A percentile compares a stretch with the other conserved stretches of the same genome.
Conservation (phyloP, 2,888 invertebrate genomes). For the Erebia palarica region DNA sequence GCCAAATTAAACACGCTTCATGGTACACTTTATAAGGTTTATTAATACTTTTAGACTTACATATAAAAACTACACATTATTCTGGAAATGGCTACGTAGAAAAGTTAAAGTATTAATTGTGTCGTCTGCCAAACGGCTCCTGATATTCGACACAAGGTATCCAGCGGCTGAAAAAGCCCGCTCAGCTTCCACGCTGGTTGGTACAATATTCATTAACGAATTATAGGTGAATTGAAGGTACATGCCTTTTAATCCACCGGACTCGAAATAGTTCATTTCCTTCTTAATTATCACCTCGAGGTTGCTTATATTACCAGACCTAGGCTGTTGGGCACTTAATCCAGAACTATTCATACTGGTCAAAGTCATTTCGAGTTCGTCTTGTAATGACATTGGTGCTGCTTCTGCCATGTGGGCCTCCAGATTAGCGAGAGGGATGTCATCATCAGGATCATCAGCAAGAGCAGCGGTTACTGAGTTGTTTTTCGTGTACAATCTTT, state of each 20-base stretch:
- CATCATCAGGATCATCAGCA: background rate
- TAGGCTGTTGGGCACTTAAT: background rate
- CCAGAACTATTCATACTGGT: background rate
- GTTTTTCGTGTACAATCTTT: background rate
- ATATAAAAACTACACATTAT: background rate
- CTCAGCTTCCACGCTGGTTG: conserved; percentile 32
- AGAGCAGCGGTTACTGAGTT: background rate
- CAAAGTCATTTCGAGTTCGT: background rate
- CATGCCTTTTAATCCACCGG: background rate
- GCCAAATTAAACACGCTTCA: too few species aligned
- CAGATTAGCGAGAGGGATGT: background rate
- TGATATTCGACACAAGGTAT: conserved; percentile 16
- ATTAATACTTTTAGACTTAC: too few species aligned
- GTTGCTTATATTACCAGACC: background rate
- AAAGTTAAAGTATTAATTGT: conserved; percentile 14
- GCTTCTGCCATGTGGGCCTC: background rate
- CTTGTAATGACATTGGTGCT: background rate
- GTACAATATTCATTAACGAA: background rate
- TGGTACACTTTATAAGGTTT: too few species aligned
- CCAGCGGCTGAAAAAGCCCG: conserved; percentile 32
- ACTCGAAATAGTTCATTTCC: background rate
- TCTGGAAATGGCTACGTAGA: conserved; percentile 5
- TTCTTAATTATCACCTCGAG: background rate
- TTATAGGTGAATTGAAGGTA: background rate
- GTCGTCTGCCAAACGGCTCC: conserved; percentile 23